Percentiles rank a stretch among this genome's conserved stretches.
Evolutionary conservation across 2,113 vertebrate species (phyloP).

Genomic region (Hippocampus zosterae): DNA sequence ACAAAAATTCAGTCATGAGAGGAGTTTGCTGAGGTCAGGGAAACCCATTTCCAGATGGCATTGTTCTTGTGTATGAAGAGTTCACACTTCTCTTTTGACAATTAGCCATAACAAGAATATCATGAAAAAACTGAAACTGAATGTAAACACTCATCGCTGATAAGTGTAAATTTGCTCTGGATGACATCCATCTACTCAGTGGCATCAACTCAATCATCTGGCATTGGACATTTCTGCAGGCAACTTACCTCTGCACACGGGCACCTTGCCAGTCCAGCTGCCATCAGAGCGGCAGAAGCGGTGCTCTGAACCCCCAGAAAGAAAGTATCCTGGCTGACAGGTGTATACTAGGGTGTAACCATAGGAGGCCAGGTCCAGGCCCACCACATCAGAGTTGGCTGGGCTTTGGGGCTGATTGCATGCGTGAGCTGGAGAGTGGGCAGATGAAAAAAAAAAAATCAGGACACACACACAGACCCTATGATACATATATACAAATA

Average conservation of each 20-base stretch:
- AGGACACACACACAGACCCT: neutral
- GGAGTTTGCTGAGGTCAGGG: no score
- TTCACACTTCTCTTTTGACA: no score
- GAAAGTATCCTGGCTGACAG: slow-evolving; percentile 91
- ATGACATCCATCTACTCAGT: neutral
- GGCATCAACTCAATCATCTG: slow-evolving; percentile 7
- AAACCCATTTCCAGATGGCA: no score
- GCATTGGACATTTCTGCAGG: slow-evolving; percentile 13
- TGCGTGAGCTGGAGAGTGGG: slow-evolving; percentile 81
- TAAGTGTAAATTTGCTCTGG: neutral
- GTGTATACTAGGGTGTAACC: slow-evolving; percentile 94
- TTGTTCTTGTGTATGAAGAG: no score
- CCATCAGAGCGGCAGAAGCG: slow-evolving; percentile 91
- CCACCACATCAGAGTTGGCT: slow-evolving; percentile 82
- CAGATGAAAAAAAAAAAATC: slow-evolving; percentile 20
- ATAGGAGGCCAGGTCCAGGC: slow-evolving; percentile 91
- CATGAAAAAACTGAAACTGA: neutral
- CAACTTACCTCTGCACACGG: slow-evolving; percentile 87
- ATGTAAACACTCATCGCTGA: neutral
- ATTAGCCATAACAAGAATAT: neutral
- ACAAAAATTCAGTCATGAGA: no score
- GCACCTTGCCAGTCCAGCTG: slow-evolving; percentile 97
- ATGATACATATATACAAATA: slow-evolving; percentile 3
- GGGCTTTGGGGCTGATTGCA: slow-evolving; percentile 95
- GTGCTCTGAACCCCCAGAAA: slow-evolving; percentile 96